These are phyloP conservation scores for Copidosoma aretas DNA, from an alignment of 2,888 invertebrate genomes.

Conservation along the genomic window DNA sequence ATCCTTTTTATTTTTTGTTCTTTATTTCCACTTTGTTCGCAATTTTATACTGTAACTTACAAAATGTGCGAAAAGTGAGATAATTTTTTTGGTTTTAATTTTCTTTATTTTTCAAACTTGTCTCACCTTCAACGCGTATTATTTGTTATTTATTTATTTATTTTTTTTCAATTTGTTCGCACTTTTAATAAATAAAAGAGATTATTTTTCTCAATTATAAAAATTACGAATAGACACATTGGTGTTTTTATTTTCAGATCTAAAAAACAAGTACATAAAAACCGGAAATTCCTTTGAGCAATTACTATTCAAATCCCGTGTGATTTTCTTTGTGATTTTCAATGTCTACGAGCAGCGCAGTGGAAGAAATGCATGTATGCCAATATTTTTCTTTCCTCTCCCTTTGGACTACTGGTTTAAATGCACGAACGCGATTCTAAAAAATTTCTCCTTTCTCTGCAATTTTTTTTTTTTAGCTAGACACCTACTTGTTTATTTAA, in stretches of 20 bases:
- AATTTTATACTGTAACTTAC: not conserved
- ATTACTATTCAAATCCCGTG: conserved; percentile 6
- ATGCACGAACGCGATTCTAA: not conserved
- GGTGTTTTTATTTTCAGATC: not conserved
- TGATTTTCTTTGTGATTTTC: too few species aligned
- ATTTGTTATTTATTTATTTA: too few species aligned
- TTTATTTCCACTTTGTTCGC: not conserved
- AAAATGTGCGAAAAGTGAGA: not conserved
- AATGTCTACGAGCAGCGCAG: too few species aligned
- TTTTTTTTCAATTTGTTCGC: too few species aligned
- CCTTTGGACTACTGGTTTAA: too few species aligned
- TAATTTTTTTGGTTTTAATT: not conserved
- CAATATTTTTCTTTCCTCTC: too few species aligned
- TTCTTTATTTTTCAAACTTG: not conserved
- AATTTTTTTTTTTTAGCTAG: conserved; percentile 3
- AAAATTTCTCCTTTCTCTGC: conserved; percentile 38
- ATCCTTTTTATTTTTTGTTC: not conserved
- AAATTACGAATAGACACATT: too few species aligned
- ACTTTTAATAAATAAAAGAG: too few species aligned
- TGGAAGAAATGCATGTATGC: too few species aligned
- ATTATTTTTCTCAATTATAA: too few species aligned
- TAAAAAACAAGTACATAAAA: conserved; percentile 23
- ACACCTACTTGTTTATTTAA: too few species aligned
- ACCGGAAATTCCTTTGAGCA: conserved; percentile 26
- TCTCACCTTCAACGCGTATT: too few species aligned